Base-by-base conservation (phyloP, 2,888 invertebrate genomes). In the Glyphotaelius pellucidus region DNA sequence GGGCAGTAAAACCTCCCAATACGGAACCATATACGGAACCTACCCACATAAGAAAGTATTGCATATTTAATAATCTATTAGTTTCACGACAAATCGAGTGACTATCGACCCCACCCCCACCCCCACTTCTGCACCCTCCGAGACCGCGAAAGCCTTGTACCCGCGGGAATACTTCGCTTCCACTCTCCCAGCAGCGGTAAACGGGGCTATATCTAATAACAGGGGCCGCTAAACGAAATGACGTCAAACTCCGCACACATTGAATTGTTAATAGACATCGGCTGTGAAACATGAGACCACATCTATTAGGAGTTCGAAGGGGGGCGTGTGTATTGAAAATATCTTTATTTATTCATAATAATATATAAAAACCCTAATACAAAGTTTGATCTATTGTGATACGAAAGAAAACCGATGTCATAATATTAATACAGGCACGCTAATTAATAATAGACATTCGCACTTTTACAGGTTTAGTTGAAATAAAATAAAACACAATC, bases 151-250 rank as follows among this genome's bases (percentile, higher is more conserved):
- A 67, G 19, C 67, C 67, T 67, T 7, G 15, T 7, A 25, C 67
- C 67, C 67, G 67, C 25, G 67, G 67, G 67, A 67, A 67, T 67
- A 25, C 67, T 7, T 7, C 25, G 25, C 25, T 25, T 67, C 25
- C 67, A 67, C 67, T 25, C n/a, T 67, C n/a, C 67, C 67, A 67
- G 67, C 67, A 25, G 67, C 67, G 67, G 67, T n/a, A n/a, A 9
- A n/a, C 67, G 1, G 67, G 9, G 11, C 67, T 25, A 19, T 67
- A 67, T 67, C 67, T 67, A 25, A 67, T n/a, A 67, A 25, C 7
- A 30, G 32, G 35, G 79, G n/a, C 80, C 35, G 80, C 35, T 52
- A 89, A 79, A 89, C 80, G 67, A 38, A 80, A n/a, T n/a, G 47
- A 25, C 52, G 32, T 19, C 7, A 67, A 67, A 67, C 67, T 67